phyloP scores from a whole-genome alignment of 2,797 vertebrate species.

The Lates japonicus region DNA sequence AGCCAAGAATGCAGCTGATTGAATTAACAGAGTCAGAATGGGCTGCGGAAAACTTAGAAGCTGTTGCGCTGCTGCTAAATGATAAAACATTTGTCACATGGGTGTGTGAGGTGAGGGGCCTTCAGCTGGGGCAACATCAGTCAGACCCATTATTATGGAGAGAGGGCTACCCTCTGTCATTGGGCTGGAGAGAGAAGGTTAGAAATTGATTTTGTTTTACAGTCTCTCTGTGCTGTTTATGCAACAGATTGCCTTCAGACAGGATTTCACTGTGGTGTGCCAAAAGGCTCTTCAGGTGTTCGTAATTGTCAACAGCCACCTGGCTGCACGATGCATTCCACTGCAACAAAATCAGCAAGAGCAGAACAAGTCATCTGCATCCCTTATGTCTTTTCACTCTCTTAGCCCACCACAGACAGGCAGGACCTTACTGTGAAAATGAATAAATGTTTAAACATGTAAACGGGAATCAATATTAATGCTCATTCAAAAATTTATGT shows the following conservation, averaged over 20 bases:
- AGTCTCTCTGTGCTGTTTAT: slow-evolving; percentile 47
- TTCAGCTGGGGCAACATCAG: slow-evolving; percentile 15
- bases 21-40: slow-evolving; percentile 18
- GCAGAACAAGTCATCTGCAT: slow-evolving; percentile 37
- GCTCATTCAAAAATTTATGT: slow-evolving; percentile 1
- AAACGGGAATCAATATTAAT: not conserved
- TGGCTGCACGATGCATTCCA: slow-evolving; percentile 46
- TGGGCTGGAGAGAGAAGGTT: not conserved
- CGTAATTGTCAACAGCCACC: slow-evolving; percentile 60
- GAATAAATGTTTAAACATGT: slow-evolving; percentile 7
- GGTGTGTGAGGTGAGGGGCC: slow-evolving; percentile 34
- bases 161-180: slow-evolving; percentile 21
- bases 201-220: slow-evolving; percentile 36
- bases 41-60: slow-evolving; percentile 23
- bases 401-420: not conserved
- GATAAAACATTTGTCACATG: slow-evolving; percentile 53
- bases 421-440: not conserved
- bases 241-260: slow-evolving; percentile 57
- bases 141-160: slow-evolving; percentile 22
- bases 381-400: slow-evolving; percentile 30
- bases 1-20: slow-evolving; percentile 27
- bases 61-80: slow-evolving; percentile 49
- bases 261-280: slow-evolving; percentile 33
- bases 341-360: slow-evolving; percentile 40
- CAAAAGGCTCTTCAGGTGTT: slow-evolving; percentile 52